Conservation (phyloP, 2,113 vertebrate genomes). For the Ancistrus triradiatus region DNA sequence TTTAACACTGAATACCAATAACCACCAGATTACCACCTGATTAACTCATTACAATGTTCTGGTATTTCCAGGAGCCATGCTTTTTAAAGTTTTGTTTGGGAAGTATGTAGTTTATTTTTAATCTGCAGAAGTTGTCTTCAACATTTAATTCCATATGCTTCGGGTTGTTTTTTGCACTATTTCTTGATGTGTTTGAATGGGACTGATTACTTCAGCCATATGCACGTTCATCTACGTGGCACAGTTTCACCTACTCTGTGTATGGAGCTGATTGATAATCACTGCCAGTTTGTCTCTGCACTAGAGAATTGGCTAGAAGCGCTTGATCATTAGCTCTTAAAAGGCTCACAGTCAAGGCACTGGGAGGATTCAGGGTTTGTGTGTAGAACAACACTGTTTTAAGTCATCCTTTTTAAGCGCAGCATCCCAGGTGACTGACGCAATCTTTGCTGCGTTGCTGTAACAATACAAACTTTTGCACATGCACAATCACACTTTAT, state of each 20-base stretch:
- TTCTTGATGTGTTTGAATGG: conserved; percentile 7
- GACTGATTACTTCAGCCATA: conserved; percentile 9
- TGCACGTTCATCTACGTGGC: not conserved
- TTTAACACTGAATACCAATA: too few species aligned
- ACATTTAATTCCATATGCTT: conserved; percentile 11
- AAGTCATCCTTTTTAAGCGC: conserved; percentile 70
- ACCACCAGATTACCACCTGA: too few species aligned
- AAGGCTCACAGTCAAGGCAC: conserved; percentile 65
- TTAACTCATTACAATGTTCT: too few species aligned
- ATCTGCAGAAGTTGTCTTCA: not conserved
- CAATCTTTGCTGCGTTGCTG: conserved; percentile 63
- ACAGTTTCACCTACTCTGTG: conserved; percentile 7
- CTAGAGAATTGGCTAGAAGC: conserved; percentile 62
- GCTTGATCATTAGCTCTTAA: conserved; percentile 73
- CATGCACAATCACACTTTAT: not conserved
- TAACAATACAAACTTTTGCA: conserved; percentile 49
- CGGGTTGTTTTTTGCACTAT: not conserved
- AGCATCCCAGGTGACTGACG: conserved; percentile 73
- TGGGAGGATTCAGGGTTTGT: conserved; percentile 56
- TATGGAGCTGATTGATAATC: conserved; percentile 63
- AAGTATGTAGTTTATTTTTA: not conserved
- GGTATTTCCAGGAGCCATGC: not conserved
- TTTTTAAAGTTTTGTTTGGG: not conserved
- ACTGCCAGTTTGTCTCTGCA: conserved; percentile 49
- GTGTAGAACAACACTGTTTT: conserved; percentile 63